Evolutionary conservation across 2,888 invertebrate species (phyloP).

Genomic region (Spisula solida): DNA sequence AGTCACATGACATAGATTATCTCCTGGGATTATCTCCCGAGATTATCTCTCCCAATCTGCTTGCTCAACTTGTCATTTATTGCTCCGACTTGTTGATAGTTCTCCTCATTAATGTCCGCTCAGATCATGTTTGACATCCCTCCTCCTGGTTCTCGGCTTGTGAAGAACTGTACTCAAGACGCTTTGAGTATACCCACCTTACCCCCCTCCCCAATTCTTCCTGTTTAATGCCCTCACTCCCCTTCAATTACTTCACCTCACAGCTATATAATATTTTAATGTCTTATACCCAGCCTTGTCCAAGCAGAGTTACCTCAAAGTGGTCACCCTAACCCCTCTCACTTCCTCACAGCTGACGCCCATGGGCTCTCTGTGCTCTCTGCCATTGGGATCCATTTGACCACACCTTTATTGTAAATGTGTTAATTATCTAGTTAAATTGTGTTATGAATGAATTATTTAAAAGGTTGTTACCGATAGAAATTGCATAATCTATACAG

Average conservation of each 20-base stretch:
- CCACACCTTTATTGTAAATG: background rate
- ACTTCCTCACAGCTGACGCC: no score
- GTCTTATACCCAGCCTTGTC: no score
- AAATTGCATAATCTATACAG: background rate
- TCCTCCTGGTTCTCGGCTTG: background rate
- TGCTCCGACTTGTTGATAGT: background rate
- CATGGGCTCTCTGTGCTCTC: no score
- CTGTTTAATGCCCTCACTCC: no score
- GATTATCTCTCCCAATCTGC: background rate
- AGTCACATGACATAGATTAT: background rate
- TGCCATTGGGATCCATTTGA: background rate
- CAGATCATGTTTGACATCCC: background rate
- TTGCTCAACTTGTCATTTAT: slow-evolving; percentile 11
- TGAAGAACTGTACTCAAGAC: background rate
- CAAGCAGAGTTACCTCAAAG: no score
- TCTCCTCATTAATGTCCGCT: background rate
- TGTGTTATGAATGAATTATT: background rate
- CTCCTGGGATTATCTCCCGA: background rate
- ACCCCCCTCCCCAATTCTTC: no score
- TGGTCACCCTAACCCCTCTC: no score
- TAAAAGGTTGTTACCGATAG: background rate
- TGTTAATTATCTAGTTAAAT: slow-evolving; percentile 17
- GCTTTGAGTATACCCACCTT: no score
- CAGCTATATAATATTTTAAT: no score
- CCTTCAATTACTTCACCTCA: no score